Evolutionary conservation across 2,113 vertebrate species (phyloP), one percentile per base, ranked within the genome.

Genomic region (Mola mola): DNA sequence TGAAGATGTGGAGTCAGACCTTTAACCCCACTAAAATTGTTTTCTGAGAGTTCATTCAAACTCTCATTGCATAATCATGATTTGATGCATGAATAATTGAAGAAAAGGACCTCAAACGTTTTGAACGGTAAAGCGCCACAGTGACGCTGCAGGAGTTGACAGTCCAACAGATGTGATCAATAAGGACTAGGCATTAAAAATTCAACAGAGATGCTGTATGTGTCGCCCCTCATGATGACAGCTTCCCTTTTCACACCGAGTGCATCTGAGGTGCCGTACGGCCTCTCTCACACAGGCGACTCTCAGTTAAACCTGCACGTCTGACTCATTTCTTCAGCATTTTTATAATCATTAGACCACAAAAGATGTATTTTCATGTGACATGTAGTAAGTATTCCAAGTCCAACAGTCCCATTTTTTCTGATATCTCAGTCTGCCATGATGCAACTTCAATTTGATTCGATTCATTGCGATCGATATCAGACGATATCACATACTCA

Each of bases 61-160:
- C 62, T 42, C 36, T 69, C 63, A 49, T 73, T 64, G 42, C 67
- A 68, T 78, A 72, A 79, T 85, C 47, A 85, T 75, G 49, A 41
- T 25, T 31, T 52, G 46, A 7, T 15, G 33, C 12, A 68, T 68
- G 53, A 79, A 75, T 84, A 67, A 72, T 63, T 56, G 8, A 78
- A 22, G 43, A 46, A 51, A 41, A 34, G 41, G 26, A 21, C 38
- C 37, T 26, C 33, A 1, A 40, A 61, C 47, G 44, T 59, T 72
- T 63, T 78, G 57, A 72, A 63, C 52, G 53, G 42, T 36, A 8
- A 40, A 53, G 66, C 22, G 5, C 25, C 9, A 20, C 43, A 20
- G 16, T 44, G 41, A 58, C 49, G 38, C 2, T 51, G 44, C 62
- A 5, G 12, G 22, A 13, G 56, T n/a, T 41, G 64, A 33, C 72